Evolutionary conservation across 2,113 vertebrate genomes (phyloP), one percentile per base, ranked within the genome.

Genomic region (Scatophagus argus): DNA sequence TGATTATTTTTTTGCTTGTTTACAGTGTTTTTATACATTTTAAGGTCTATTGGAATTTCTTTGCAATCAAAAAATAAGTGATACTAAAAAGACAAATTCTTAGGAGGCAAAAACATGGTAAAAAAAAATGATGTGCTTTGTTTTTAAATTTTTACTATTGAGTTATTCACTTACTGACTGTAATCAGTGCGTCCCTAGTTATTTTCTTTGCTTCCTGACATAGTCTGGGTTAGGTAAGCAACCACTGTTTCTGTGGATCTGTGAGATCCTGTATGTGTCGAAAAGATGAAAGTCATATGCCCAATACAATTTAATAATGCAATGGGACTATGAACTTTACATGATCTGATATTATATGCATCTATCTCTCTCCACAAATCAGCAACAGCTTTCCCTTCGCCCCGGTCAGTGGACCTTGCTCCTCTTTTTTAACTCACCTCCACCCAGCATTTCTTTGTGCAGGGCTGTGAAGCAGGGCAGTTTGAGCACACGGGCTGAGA

Each of bases 401-500:
- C 29, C n/a, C 31, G 2, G n/a, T 68, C 55, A 13, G 3, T 13
- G 54, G 23, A 27, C 8, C 34, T 38, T 31, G 16, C n/a, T 8
- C 23, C 25, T 38, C 12, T 27, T 23, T 59, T 7, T 55, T 56
- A n/a, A n/a, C 95, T 91, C 82, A 99, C 98, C 98, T 97, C 98
- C 98, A 16, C 98, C 98, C 80, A 99, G 93, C 98, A 99, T 99
- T 91, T 99, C 98, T 82, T 98, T 99, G 93, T 99, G 98, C 89
- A 99, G 92, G 23, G 97, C 92, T 1, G 96, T 97, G 66, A 99
- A 99, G 9, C 96, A 97, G 2, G 98, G 98, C 41, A 99, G 95
- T 77, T 97, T 98, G 11, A 98, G 94, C 77, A 99, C 97, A 2
- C 97, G 96, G 51, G 98, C 97, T 0, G 98, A 99, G 90, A 99